Base-by-base conservation (phyloP, 2,888 invertebrate species). In the Aphidoletes aphidimyza region DNA sequence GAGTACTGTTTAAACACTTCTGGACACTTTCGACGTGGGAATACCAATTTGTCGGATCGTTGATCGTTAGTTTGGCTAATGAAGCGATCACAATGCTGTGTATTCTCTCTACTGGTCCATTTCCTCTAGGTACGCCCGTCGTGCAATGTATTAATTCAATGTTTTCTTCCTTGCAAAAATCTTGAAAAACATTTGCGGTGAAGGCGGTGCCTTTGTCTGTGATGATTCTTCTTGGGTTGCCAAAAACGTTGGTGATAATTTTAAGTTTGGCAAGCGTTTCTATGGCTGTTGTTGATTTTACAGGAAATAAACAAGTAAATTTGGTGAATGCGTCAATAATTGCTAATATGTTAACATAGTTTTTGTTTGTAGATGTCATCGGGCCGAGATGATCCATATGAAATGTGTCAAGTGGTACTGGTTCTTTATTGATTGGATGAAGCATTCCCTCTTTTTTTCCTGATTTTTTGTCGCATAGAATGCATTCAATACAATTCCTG, bases 301-400 rank as follows among this genome's bases (percentile, higher is more conserved):
- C 87, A 0, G 88, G 88, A 83, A 87, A 89, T 0, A 89, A 19
- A 88, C 89, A 89, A 0, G 86, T 86, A 86, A 89, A 89, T 84
- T 89, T 89, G 0, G 88, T 88, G 84, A 88, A 89, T 0, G 86
- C 88, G 86, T 89, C 89, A 0, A 88, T 85, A 0, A 39, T 39
- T 39, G 39, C 5, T 39, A 39, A 88, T 85, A 89, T 87, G 84
- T 89, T 86, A 78, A 88, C 88, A 49, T 88, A 88, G n/a, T 85
- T 85, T 81, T 88, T 88, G 0, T 85, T 86, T 0, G 88, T 89
- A 11, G 86, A 86, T 0, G 86, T 85, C 59, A 88, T 36, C 1
- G 88, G 89, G 5, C 88, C 88, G 1, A 89, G n/a, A 83, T 89
- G 89, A 83, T 89, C 89, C 8, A 87, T 83, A 83, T 89, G 88